These are phyloP conservation scores for Melanotaenia duboulayi DNA, from an alignment of 2,113 vertebrate species.

Conservation along the genomic window DNA sequence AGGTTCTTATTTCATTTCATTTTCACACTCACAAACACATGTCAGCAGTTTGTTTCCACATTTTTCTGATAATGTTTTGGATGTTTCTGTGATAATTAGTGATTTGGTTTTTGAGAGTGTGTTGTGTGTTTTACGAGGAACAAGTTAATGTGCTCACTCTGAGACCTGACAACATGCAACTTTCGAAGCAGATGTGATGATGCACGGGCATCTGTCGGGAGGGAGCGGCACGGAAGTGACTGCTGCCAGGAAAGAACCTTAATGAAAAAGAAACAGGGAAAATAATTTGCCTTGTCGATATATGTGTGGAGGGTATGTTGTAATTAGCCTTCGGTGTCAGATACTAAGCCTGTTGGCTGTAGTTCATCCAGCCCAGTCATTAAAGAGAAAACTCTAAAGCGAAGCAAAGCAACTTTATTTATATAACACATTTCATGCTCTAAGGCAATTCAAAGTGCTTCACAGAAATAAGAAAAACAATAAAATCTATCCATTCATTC, in stretches of 20 bases:
- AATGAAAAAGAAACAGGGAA: neutral
- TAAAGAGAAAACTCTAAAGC: too few relatives aligned
- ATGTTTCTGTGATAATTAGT: slow-evolving; percentile 18
- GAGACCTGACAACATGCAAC: neutral
- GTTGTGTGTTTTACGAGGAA: neutral
- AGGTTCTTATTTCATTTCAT: neutral
- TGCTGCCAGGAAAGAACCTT: neutral
- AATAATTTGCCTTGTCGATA: neutral
- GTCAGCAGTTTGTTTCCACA: neutral
- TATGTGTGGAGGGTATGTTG: neutral
- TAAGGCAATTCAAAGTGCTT: too few relatives aligned
- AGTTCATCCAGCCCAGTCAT: too few relatives aligned
- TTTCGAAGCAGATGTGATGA: neutral
- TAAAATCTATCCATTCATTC: too few relatives aligned
- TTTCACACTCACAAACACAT: neutral
- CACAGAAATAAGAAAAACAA: too few relatives aligned
- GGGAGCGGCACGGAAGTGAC: neutral
- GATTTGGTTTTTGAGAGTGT: neutral
- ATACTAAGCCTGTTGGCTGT: too few relatives aligned
- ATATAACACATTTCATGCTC: too few relatives aligned
- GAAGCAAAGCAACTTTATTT: too few relatives aligned
- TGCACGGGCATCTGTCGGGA: neutral
- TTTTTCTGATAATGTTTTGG: neutral
- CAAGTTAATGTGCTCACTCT: slow-evolving; percentile 10
- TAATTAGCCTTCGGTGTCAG: neutral